Percentiles rank a stretch among this genome's conserved stretches.
Conservation (phyloP, 2,113 vertebrate species). For the Fregetta grallaria region DNA sequence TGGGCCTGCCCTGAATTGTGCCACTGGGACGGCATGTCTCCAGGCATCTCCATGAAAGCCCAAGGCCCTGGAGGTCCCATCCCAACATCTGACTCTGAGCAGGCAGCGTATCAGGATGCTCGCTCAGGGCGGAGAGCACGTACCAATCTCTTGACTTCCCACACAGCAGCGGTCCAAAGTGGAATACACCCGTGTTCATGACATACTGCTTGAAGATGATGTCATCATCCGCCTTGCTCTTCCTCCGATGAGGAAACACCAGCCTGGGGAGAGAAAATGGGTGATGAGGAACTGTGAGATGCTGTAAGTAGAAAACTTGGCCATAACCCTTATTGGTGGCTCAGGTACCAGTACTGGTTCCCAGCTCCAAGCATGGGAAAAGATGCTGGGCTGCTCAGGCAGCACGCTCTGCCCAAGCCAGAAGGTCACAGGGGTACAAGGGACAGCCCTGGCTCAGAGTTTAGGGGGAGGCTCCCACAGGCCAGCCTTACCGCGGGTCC, state of each 20-base stretch:
- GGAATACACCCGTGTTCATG: slow-evolving; percentile 71
- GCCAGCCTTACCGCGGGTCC: slow-evolving; percentile 77
- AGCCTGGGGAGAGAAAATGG: slow-evolving; percentile 56
- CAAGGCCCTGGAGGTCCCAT: not conserved
- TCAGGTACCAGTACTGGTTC: not conserved
- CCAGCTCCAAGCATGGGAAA: not conserved
- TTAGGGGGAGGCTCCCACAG: not conserved
- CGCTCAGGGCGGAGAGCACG: not conserved
- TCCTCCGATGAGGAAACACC: slow-evolving; percentile 80
- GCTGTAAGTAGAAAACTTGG: not conserved
- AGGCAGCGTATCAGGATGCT: not conserved
- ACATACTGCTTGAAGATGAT: slow-evolving; percentile 82
- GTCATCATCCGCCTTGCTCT: slow-evolving; percentile 54
- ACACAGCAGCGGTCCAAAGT: slow-evolving; percentile 90
- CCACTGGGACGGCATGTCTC: not conserved
- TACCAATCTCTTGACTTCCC: slow-evolving; percentile 90
- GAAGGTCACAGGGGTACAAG: not conserved
- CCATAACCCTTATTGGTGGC: not conserved
- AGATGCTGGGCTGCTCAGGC: not conserved
- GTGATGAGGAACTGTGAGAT: not conserved
- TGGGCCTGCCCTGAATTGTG: not conserved
- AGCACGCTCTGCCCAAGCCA: not conserved
- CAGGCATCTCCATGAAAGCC: rapidly evolving
- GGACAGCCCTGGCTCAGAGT: not conserved
- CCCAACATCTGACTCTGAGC: not conserved